Percentiles rank a stretch among this genome's conserved stretches.
These are phyloP conservation scores for Amphimallon solstitiale DNA, from an alignment of 2,888 invertebrate genomes.

Conservation along the genomic window DNA sequence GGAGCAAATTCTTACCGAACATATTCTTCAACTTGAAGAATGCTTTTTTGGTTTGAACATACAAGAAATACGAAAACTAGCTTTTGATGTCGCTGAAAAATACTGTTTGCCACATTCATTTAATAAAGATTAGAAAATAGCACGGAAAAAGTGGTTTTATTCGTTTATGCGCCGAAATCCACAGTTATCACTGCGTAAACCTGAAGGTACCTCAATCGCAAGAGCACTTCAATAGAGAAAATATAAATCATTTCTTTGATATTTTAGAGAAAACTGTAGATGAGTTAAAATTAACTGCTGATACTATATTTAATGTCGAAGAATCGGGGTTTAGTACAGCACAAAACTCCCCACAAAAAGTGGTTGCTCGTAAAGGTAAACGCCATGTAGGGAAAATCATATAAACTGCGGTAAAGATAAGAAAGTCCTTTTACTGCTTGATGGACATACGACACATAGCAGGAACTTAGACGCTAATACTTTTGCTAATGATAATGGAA, in stretches of 20 bases:
- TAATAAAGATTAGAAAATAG: conserved; percentile 41
- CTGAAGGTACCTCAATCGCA: conserved; percentile 37
- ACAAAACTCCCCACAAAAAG: conserved; percentile 44
- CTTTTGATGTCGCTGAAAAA: conserved; percentile 43
- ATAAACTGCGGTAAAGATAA: neutral
- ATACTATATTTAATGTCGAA: conserved; percentile 45
- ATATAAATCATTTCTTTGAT: conserved; percentile 44
- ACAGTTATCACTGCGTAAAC: conserved; percentile 39
- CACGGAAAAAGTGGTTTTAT: conserved; percentile 45
- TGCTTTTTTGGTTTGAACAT: conserved; percentile 19
- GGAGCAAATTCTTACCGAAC: too few species aligned
- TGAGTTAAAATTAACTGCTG: conserved; percentile 42
- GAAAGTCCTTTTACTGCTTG: conserved; percentile 3
- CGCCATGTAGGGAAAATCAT: conserved; percentile 40
- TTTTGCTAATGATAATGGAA: conserved; percentile 13
- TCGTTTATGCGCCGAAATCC: conserved; percentile 40
- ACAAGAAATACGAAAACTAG: conserved; percentile 43
- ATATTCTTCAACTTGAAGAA: conserved; percentile 40
- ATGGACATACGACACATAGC: conserved; percentile 10
- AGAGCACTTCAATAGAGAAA: conserved; percentile 40
- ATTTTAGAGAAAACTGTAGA: conserved; percentile 41
- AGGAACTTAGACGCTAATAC: conserved; percentile 7
- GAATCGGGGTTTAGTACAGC: conserved; percentile 44
- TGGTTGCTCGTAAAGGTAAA: conserved; percentile 44
- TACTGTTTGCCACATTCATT: too few species aligned